phyloP scores from a whole-genome alignment of 2,888 invertebrate genomes.

The Pecten maximus region DNA sequence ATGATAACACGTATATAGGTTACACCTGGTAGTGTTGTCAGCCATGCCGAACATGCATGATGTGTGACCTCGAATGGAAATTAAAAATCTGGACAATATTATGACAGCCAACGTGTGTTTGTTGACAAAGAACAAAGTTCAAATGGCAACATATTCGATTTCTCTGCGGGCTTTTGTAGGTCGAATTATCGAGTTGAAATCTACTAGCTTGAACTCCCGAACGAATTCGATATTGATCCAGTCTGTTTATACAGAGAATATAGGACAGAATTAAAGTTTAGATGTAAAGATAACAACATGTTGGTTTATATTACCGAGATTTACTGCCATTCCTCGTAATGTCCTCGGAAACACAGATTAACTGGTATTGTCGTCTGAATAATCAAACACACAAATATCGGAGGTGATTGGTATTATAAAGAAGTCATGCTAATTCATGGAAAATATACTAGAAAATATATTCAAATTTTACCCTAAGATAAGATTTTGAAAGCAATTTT shows the following conservation, averaged over 20 bases:
- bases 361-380: no score
- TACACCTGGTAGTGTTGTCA: neutral
- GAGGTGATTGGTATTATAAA: no score
- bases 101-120: neutral
- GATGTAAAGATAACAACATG: neutral
- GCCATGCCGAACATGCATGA: neutral
- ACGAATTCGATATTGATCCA: neutral
- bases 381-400: no score
- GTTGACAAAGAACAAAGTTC: neutral
- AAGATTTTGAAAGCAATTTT: no score
- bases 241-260: neutral
- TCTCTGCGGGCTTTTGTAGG: neutral
- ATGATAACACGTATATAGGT: neutral
- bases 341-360: no score
- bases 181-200: neutral
- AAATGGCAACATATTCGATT: neutral
- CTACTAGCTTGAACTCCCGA: neutral
- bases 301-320: neutral
- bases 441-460: no score
- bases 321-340: no score
- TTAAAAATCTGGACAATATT: neutral
- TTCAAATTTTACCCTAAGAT: no score
- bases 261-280: neutral
- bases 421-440: no score
- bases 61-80: neutral